Base-by-base conservation (phyloP, 2,797 vertebrate genomes). In the Miichthys miiuy region DNA sequence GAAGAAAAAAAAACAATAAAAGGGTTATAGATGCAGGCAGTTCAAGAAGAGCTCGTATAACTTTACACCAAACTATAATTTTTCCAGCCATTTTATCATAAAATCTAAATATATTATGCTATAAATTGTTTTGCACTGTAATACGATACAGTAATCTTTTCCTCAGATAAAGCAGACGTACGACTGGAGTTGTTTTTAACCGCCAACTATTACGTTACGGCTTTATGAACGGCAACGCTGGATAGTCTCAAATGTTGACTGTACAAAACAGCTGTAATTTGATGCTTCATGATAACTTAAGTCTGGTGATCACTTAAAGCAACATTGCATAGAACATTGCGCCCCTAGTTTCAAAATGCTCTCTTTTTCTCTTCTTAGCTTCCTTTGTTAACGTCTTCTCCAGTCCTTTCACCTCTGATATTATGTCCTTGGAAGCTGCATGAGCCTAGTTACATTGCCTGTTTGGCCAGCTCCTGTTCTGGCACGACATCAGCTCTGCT, bases 1-100 rank as follows among this genome's bases (percentile, higher is more conserved):
- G 70, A 54, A 21, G 70, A 58, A 77, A 75, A 71, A 60, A 75
- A 78, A 60, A 55, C 41, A 61, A 71, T 80, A 73, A 81, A 80
- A 67, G 68, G 67, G 62, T 84, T 84, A 76, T 80, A 58, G 55
- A 82, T 80, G 50, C 44, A 71, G 63, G 23, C 66, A 34, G 58
- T 79, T 88, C 71, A 60, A 16, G 42, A 88, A 50, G 38, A 79
- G 71, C 75, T 77, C 69, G n/a, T 86, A 77, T 79, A 77, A 63
- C 77, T 89, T 90, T 80, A 89, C 60, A 81, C 63, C 50, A 60
- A 87, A 62, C 58, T 52, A 47, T 69, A 70, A 75, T 77, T 81
- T 83, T 72, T 68, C 41, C 75, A 78, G 54, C 17, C 2, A 30
- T 86, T 87, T 86, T 25, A 73, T 77, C 64, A 69, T 75, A 74